Conservation (phyloP, 2,888 invertebrate species). For the Hyppa rectilinea region DNA sequence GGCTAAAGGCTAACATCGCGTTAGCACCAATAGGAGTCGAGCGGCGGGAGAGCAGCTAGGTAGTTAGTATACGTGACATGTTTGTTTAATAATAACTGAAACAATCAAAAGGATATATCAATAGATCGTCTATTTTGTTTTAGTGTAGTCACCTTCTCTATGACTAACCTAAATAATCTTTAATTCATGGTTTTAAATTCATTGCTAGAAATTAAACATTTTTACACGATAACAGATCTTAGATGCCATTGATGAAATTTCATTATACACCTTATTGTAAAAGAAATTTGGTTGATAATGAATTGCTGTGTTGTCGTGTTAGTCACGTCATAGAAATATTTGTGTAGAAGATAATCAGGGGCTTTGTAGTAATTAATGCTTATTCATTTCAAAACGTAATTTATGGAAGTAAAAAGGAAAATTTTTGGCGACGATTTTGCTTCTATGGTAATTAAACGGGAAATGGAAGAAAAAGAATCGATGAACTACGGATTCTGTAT, state of each 20-base stretch:
- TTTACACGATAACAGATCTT: constrained; percentile 11
- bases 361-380: constrained; percentile 17
- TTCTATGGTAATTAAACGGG: neutral
- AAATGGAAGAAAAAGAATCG: neutral
- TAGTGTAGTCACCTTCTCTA: constrained; percentile 16
- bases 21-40: no score
- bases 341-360: constrained; percentile 27
- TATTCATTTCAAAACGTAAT: constrained; percentile 11
- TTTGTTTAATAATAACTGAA: neutral
- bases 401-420: neutral
- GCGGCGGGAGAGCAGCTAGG: no score
- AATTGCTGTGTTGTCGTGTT: neutral
- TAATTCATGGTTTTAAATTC: constrained; percentile 5
- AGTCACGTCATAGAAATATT: constrained; percentile 21
- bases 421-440: neutral
- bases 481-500: neutral
- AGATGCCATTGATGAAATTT: constrained; percentile 2
- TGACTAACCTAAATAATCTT: constrained; percentile 4
- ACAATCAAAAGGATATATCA: constrained; percentile 1
- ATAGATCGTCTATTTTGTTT: neutral
- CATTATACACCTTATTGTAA: neutral
- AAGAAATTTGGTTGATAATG: constrained; percentile 1
- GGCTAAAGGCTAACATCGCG: no score
- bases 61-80: no score
- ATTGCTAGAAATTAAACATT: neutral